Conservation (phyloP, 1,140 invertebrate genomes). For the Cephus cinctus region DNA sequence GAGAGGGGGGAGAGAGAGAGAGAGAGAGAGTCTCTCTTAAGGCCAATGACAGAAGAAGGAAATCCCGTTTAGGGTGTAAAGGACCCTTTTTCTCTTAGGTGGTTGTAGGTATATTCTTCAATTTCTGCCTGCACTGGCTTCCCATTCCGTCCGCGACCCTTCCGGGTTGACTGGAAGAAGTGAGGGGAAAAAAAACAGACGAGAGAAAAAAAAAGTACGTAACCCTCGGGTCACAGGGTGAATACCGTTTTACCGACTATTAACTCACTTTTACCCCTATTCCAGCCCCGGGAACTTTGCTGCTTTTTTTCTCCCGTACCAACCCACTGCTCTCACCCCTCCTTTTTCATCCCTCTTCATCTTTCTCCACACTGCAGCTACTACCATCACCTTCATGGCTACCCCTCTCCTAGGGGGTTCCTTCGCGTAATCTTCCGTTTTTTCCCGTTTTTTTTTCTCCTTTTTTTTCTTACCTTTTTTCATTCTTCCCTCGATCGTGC, state of each 20-base stretch:
- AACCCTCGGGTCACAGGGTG: slow-evolving; percentile 39
- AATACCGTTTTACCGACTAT: slow-evolving; percentile 59
- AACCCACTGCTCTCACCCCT: neutral
- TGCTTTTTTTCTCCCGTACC: neutral
- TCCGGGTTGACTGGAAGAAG: neutral
- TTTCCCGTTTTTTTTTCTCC: slow-evolving; percentile 5
- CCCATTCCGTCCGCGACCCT: no score
- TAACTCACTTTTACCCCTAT: slow-evolving; percentile 57
- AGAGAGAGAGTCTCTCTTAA: no score
- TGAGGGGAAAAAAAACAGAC: neutral
- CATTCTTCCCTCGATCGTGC: slow-evolving; percentile 11
- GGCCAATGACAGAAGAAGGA: no score
- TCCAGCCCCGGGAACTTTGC: slow-evolving; percentile 12
- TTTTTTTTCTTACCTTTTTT: slow-evolving; percentile 4
- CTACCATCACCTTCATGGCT: neutral
- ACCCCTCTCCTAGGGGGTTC: neutral
- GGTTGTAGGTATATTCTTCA: no score
- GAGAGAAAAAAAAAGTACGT: neutral
- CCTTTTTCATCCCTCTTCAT: slow-evolving; percentile 3
- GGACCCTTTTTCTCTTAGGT: no score
- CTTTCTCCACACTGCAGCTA: neutral
- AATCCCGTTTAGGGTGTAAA: no score
- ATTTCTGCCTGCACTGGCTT: no score
- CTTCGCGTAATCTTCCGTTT: slow-evolving; percentile 1
- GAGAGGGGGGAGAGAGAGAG: slow-evolving; percentile 17